Base-by-base conservation (phyloP, 2,888 invertebrate genomes). In the Cremastinae sp. region DNA sequence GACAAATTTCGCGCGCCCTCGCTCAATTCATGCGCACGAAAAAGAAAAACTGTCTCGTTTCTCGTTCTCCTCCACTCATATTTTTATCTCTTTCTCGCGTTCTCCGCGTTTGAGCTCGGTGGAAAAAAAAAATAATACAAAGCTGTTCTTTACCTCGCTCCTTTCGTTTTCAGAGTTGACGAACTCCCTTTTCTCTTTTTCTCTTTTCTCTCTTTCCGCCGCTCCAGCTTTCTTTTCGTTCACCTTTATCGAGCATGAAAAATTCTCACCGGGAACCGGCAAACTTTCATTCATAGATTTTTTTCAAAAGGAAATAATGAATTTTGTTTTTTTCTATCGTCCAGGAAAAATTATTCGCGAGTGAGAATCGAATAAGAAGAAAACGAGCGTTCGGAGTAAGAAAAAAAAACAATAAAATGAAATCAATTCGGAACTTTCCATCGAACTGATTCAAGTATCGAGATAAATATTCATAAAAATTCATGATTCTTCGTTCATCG, bases 291-390 rank as follows among this genome's bases (percentile, higher is more conserved):
- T n/a, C n/a, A n/a, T n/a, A n/a, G n/a, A n/a, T n/a, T n/a, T n/a
- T n/a, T n/a, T n/a, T n/a, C n/a, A n/a, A n/a, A n/a, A n/a, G n/a
- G n/a, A n/a, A n/a, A n/a, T n/a, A n/a, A n/a, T n/a, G n/a, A n/a
- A n/a, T 8, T 58, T 68, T 68, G 49, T 68, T 58, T n/a, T 43
- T 14, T 16, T 16, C 45, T 34, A 8, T 34, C 61, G 16, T n/a
- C n/a, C n/a, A n/a, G n/a, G n/a, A n/a, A n/a, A n/a, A n/a, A n/a
- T n/a, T n/a, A n/a, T n/a, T n/a, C n/a, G n/a, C n/a, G n/a, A n/a
- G n/a, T n/a, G n/a, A n/a, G n/a, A n/a, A n/a, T n/a, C n/a, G n/a
- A n/a, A n/a, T n/a, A n/a, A n/a, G n/a, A n/a, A n/a, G n/a, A n/a
- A n/a, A n/a, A n/a, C n/a, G n/a, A n/a, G n/a, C n/a, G n/a, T n/a